These are phyloP conservation scores for Corbicula japonica DNA, from an alignment of 2,888 invertebrate genomes.

Conservation along the genomic window DNA sequence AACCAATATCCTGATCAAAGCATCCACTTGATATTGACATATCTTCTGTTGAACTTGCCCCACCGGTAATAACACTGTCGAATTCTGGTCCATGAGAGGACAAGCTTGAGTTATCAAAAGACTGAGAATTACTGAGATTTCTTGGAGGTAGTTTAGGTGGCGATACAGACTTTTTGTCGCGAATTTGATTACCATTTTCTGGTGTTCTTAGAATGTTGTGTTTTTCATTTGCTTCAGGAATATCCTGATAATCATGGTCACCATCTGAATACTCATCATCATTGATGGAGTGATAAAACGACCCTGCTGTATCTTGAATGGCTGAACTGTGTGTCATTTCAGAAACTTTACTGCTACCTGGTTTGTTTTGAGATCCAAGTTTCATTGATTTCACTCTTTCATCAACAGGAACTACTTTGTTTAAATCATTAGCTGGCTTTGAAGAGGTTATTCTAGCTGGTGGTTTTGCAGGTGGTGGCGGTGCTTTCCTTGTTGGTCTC, in stretches of 20 bases:
- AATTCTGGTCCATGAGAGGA: slow-evolving; percentile 57
- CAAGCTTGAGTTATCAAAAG: slow-evolving; percentile 63
- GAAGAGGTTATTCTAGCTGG: slow-evolving; percentile 13
- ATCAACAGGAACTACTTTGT: slow-evolving; percentile 55
- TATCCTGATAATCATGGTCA: slow-evolving; percentile 77
- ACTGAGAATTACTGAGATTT: slow-evolving; percentile 55
- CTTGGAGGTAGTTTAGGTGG: slow-evolving; percentile 77
- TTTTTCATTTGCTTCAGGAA: slow-evolving; percentile 62
- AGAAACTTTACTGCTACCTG: slow-evolving; percentile 19
- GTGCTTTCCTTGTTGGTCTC: slow-evolving; percentile 77
- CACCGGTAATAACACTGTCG: slow-evolving; percentile 58
- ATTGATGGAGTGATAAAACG: slow-evolving; percentile 63
- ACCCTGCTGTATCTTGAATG: slow-evolving; percentile 23
- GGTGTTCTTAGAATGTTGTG: not conserved
- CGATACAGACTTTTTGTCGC: slow-evolving; percentile 43
- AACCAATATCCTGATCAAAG: slow-evolving; percentile 32
- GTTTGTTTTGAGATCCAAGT: not conserved
- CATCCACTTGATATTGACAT: slow-evolving; percentile 57
- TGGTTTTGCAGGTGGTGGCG: slow-evolving; percentile 70
- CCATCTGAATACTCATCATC: slow-evolving; percentile 50
- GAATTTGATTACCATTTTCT: slow-evolving; percentile 5
- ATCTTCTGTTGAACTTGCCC: slow-evolving; percentile 57
- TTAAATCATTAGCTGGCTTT: slow-evolving; percentile 41
- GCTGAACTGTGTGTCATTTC: not conserved
- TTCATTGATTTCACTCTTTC: slow-evolving; percentile 39